Evolutionary conservation across 2,797 vertebrate genomes (phyloP), one percentile per base, ranked within the genome.

Genomic region (Geotrypetes seraphini): DNA sequence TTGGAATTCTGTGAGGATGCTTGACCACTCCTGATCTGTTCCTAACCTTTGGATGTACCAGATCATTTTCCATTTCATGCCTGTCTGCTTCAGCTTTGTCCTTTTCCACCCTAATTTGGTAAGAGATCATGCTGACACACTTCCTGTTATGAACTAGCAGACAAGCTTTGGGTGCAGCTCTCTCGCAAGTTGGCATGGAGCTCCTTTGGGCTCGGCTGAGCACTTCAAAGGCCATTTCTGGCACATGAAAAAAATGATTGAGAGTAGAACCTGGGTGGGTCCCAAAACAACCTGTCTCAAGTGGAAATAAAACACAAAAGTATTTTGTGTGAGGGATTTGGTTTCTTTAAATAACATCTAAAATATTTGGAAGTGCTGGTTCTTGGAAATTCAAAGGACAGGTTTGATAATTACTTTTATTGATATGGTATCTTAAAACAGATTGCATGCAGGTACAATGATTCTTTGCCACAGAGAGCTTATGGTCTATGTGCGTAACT

Each of bases 151-250:
- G 60, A 50, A 52, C 33, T 12, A 39, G 7, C 19, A 42, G 51
- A 47, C 49, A 31, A 59, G 21, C 49, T 57, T 56, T 63, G 56
- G 60, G 59, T 38, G 52, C 7, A 19, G n/a, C 51, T 18, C 37
- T 9, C 5, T 10, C 47, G 43, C 54, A 49, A 42, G 58, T 33
- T 57, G 49, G 53, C 22, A 31, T 54, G 18, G 3, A 26, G 45
- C 5, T 25, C 35, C 50, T 50, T 54, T 29, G 62, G 63, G 26
- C 45, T 51, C 62, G 63, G 63, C 59, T 50, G 33, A 21, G 20
- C 7, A 57, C 73, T 77, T 74, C 70, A 71, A 74, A 80, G 55
- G 49, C 65, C 3, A 3, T 2, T 36, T 33, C 66, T 78, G 66
- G 73, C 57, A 13, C 9, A 3, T 21, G 4, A 39, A 33, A 12